Conservation (phyloP, 2,888 invertebrate genomes). For the Protophormia terraenovae region DNA sequence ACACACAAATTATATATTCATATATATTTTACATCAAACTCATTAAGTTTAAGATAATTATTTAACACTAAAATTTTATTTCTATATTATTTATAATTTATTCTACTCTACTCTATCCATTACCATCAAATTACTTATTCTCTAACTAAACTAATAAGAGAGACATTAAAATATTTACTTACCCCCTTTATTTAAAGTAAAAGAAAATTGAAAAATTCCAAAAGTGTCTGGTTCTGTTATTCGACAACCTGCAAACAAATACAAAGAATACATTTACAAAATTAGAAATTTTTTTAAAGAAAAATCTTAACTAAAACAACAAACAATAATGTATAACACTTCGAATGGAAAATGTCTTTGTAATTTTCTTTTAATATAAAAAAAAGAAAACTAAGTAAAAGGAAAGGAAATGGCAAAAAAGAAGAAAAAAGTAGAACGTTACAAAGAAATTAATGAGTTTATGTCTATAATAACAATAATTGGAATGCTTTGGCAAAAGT, state of each 20-base stretch:
- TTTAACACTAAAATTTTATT: not conserved
- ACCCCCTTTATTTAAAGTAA: not conserved
- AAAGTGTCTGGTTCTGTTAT: not conserved
- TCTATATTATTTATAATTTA: not conserved
- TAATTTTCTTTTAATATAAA: not conserved
- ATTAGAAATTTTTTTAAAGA: not conserved
- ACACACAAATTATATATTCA: not conserved
- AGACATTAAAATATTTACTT: not conserved
- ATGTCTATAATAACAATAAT: conserved; percentile 10
- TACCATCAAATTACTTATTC: not conserved
- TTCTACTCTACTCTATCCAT: not conserved
- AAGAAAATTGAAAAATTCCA: not conserved
- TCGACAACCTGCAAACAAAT: not conserved
- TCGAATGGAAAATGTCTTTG: not conserved
- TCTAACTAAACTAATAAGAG: not conserved
- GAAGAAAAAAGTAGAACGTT: not conserved
- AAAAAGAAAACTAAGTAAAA: not conserved
- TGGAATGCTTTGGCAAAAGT: not conserved
- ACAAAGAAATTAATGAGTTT: conserved; percentile 39
- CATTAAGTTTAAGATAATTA: too few species aligned
- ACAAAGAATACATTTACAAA: not conserved
- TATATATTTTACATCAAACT: not conserved
- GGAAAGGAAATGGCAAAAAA: not conserved
- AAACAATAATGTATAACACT: not conserved
- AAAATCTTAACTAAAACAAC: not conserved